Evolutionary conservation across 1,140 invertebrate genomes (phyloP).

Genomic region (Bilobella aurantiaca): DNA sequence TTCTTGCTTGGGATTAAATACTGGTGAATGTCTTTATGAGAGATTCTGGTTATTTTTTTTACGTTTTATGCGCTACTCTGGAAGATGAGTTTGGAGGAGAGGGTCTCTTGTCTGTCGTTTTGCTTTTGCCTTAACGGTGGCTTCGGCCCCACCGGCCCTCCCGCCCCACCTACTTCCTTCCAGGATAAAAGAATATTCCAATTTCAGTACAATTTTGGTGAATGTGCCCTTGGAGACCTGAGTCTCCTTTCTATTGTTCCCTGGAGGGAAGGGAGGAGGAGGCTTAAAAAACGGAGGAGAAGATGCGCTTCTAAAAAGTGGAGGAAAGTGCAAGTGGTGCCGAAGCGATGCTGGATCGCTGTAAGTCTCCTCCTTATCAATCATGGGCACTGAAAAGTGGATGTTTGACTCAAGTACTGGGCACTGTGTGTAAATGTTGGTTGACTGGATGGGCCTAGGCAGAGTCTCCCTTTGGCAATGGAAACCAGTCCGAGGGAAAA

Average conservation of each 20-base stretch:
- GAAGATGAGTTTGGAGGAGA: neutral
- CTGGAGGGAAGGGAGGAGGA: neutral
- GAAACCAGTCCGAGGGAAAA: constrained; percentile 7
- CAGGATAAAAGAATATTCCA: constrained; percentile 8
- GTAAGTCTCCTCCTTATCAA: constrained; percentile 10
- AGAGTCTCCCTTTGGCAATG: constrained; percentile 11
- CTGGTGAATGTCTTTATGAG: neutral
- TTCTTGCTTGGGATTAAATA: too few species aligned
- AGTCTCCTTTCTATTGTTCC: neutral
- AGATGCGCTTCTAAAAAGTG: too few species aligned
- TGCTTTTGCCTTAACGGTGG: too few species aligned
- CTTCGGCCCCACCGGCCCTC: too few species aligned
- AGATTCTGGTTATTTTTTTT: neutral
- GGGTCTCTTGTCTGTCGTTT: neutral
- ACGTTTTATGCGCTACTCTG: constrained; percentile 14
- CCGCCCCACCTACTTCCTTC: too few species aligned
- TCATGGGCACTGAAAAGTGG: too few species aligned
- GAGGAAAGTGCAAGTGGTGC: too few species aligned
- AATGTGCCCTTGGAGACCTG: constrained; percentile 21
- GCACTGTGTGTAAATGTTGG: too few species aligned
- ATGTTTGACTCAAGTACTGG: too few species aligned
- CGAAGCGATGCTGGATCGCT: too few species aligned
- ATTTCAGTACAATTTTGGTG: constrained; percentile 21
- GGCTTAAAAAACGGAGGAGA: neutral
- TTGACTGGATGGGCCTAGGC: too few species aligned